Evolutionary conservation across 2,888 invertebrate genomes (phyloP), one percentile per base, ranked within the genome.

Genomic region (Mylabris sibirica): DNA sequence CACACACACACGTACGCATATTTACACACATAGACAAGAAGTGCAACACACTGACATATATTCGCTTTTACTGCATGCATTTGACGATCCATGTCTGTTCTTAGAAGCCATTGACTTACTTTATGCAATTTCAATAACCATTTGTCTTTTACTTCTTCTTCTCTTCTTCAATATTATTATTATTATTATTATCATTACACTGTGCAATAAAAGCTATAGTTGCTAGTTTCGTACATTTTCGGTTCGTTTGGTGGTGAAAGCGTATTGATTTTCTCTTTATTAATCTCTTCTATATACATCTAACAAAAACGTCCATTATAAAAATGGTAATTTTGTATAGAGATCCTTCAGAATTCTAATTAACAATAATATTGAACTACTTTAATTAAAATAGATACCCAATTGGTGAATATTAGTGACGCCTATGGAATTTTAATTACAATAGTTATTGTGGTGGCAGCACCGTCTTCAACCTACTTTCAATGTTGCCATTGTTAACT

Each of bases 41-140:
- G 78, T 79, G 80, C 82, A 82, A 81, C 81, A 82, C 72, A 82
- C 80, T 82, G 79, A 82, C 82, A 81, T 78, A 82, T 80, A 82
- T 82, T 81, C 76, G 76, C 77, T 76, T 75, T 77, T 78, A 78
- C 78, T 73, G 64, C 22, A 66, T 64, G 67, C 65, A 57, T 65
- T 62, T 44, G 44, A 44, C 61, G 34, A 64, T 17, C 62, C 61
- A 60, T 71, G 72, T 71, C 71, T 69, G 70, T 76, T 80, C 81
- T 76, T 69, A 74, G 80, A 80, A 81, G 75, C 77, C 76, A 79
- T 81, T 80, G 80, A 76, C 79, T 80, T 79, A 79, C 79, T 79
- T 79, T 77, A 73, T 71, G 72, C 73, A 72, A 73, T 67, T 67
- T 64, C 49, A 49, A 61, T 69, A 59, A 24, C 20, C 20, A 49